Evolutionary conservation across 1,140 invertebrate species (phyloP).

Genomic region (Drosophila burlai): DNA sequence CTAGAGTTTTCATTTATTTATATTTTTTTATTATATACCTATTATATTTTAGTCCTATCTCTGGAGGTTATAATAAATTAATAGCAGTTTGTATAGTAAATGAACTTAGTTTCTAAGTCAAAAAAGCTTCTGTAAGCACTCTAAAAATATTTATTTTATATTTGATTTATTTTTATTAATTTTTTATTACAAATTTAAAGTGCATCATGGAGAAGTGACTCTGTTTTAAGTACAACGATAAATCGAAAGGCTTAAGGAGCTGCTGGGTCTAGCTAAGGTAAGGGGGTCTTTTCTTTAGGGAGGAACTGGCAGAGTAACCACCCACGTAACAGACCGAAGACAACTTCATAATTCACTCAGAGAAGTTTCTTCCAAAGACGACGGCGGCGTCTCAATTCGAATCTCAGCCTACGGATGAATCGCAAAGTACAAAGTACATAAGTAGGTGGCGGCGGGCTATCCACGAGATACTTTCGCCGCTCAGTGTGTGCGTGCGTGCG

Average conservation of each 20-base stretch:
- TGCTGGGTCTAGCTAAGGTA: neutral
- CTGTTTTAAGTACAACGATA: slow-evolving; percentile 70
- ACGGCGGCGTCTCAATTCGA: slow-evolving; percentile 28
- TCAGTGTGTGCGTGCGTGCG: slow-evolving; percentile 45
- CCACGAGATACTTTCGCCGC: slow-evolving; percentile 50
- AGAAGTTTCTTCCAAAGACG: slow-evolving; percentile 12
- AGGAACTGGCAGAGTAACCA: slow-evolving; percentile 27
- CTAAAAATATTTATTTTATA: neutral
- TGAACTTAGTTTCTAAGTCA: neutral
- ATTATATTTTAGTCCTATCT: neutral
- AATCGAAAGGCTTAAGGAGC: slow-evolving; percentile 62
- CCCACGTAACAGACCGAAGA: slow-evolving; percentile 64
- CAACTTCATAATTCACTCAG: slow-evolving; percentile 81
- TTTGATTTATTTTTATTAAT: too few species aligned
- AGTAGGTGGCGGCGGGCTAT: slow-evolving; percentile 52
- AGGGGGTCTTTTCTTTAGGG: neutral
- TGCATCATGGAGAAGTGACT: neutral
- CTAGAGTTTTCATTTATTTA: too few species aligned
- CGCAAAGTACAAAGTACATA: slow-evolving; percentile 51
- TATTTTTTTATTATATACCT: neutral
- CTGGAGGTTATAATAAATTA: neutral
- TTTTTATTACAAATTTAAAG: too few species aligned
- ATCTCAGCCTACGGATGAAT: slow-evolving; percentile 45
- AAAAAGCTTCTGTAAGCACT: neutral
- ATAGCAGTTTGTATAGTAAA: neutral